Evolutionary conservation across 2,888 invertebrate species (phyloP), one percentile per base, ranked within the genome.

Genomic region (Uropetala carovei): DNA sequence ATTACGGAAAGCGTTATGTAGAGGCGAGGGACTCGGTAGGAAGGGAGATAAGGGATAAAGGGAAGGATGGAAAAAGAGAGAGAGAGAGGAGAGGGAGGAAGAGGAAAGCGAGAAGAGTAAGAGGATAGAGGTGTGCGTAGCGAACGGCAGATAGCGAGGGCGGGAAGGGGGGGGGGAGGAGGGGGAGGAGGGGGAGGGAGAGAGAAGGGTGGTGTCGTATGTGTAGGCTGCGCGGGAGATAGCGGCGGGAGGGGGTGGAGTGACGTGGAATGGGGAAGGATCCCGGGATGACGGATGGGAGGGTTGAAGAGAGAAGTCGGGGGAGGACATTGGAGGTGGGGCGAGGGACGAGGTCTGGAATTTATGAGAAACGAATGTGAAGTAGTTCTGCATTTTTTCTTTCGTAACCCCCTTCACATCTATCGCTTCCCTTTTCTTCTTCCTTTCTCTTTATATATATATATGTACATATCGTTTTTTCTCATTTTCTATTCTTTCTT

Each of bases 301-400:
- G 75, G 75, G 75, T 27, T 75, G 75, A 75, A 64, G 64, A 64
- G 64, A 64, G 64, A 64, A 75, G 75, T 75, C 75, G 75, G 75
- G 75, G 75, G 43, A 43, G 75, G 75, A 75, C 75, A 27, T 75
- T 75, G 75, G 75, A 22, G 75, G 43, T 43, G 43, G 43, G 43
- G 43, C 3, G 43, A 43, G 43, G 43, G 43, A 43, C 43, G 43
- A 43, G 43, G 68, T 0, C 22, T 22, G 68, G 75, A 75, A 75
- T 75, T 75, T 75, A 75, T 75, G 75, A 75, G 75, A 75, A 75
- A 75, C 75, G 75, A 75, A 75, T 75, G 75, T 75, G 75, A 75
- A 75, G 75, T 75, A 75, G 75, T 75, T 75, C 75, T 27, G 75
- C 27, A 75, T 75, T 75, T 75, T 75, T 75, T 75, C 68, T 5